Evolutionary conservation across 2,797 vertebrate genomes (phyloP).

Genomic region (Halcyon badia): DNA sequence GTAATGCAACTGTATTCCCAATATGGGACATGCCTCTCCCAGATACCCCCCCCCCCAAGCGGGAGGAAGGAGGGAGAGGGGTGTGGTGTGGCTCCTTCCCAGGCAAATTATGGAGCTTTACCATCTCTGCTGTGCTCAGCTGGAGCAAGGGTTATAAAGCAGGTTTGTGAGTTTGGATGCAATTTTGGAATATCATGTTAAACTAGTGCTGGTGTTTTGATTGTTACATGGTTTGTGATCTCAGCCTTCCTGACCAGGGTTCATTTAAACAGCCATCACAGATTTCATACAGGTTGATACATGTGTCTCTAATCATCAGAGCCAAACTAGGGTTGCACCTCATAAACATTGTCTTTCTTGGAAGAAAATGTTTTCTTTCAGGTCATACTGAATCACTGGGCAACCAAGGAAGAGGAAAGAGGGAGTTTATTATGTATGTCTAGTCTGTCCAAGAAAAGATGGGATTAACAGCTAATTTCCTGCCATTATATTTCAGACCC

Average conservation of each 20-base stretch:
- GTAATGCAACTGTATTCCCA: not conserved
- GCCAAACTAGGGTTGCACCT: slow-evolving; percentile 59
- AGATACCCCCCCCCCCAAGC: not conserved
- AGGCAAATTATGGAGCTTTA: not conserved
- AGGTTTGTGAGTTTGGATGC: not conserved
- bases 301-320: slow-evolving; percentile 63
- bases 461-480: slow-evolving; percentile 49
- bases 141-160: not conserved
- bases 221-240: not conserved
- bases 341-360: slow-evolving; percentile 71
- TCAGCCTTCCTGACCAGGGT: slow-evolving; percentile 13
- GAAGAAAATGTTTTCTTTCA: slow-evolving; percentile 60
- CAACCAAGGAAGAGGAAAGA: not conserved
- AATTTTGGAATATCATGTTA: not conserved
- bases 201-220: not conserved
- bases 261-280: slow-evolving; percentile 26
- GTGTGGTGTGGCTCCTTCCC: not conserved
- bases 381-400: slow-evolving; percentile 35
- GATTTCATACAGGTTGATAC: slow-evolving; percentile 40
- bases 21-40: not conserved
- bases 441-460: slow-evolving; percentile 24
- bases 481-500: slow-evolving; percentile 40
- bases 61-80: not conserved
- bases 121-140: not conserved
- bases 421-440: slow-evolving; percentile 44